phyloP scores from a whole-genome alignment of 2,797 vertebrate genomes.

The Stomatorhinus walkeri region DNA sequence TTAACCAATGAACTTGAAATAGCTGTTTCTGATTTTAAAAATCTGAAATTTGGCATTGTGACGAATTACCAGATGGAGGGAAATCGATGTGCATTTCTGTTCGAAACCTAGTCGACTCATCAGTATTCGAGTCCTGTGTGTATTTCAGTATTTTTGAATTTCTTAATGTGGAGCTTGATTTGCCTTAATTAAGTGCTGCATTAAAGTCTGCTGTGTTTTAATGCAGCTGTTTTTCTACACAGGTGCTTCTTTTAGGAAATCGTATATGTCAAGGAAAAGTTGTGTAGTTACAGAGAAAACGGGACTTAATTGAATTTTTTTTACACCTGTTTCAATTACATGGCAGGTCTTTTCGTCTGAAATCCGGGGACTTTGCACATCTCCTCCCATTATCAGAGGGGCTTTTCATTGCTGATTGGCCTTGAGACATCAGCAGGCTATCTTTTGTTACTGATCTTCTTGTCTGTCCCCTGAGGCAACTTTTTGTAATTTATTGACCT shows the following conservation, averaged over 20 bases:
- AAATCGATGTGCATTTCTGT: not conserved
- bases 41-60: not conserved
- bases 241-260: not conserved
- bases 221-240: not conserved
- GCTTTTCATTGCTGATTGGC: constrained; percentile 36
- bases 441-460: constrained; percentile 50
- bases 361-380: not conserved
- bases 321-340: not conserved
- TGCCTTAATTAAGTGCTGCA: not conserved
- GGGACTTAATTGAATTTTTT: constrained; percentile 5
- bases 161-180: not conserved
- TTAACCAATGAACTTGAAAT: not conserved
- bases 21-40: not conserved
- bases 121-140: not conserved
- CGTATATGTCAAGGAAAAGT: not conserved
- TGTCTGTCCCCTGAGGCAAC: constrained; percentile 33
- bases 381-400: constrained; percentile 1
- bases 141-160: not conserved
- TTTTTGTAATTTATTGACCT: not conserved
- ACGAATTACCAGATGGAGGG: not conserved
- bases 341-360: not conserved
- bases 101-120: not conserved
- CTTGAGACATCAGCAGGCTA: constrained; percentile 39
- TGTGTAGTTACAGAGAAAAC: not conserved
- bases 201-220: not conserved